Evolutionary conservation across 2,888 invertebrate species (phyloP).

Genomic region (Blomia tropicalis): DNA sequence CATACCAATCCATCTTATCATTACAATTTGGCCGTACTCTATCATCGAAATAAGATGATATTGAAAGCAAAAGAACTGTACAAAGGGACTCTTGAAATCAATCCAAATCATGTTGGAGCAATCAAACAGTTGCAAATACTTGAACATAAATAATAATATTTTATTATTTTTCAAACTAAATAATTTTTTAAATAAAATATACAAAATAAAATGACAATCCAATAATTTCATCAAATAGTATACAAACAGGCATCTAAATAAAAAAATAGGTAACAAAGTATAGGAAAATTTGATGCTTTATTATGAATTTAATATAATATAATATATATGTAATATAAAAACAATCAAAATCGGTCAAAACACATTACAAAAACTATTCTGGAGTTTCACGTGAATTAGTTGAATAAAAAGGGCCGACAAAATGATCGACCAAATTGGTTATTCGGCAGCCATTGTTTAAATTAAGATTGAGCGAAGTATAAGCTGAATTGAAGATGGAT

Average conservation of each 20-base stretch:
- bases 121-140: slow-evolving; percentile 26
- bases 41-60: slow-evolving; percentile 72
- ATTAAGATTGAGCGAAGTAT: slow-evolving; percentile 1
- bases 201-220: too few species aligned
- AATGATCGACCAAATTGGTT: slow-evolving; percentile 11
- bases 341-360: too few species aligned
- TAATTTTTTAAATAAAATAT: too few species aligned
- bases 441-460: background rate
- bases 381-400: slow-evolving; percentile 6
- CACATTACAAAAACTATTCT: too few species aligned
- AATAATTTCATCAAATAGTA: too few species aligned
- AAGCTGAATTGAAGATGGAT: slow-evolving; percentile 1
- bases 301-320: too few species aligned
- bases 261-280: too few species aligned
- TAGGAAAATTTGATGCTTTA: too few species aligned
- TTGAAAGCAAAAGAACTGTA: slow-evolving; percentile 58
- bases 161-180: background rate
- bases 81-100: slow-evolving; percentile 52
- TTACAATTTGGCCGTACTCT: slow-evolving; percentile 75
- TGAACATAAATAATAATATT: background rate
- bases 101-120: slow-evolving; percentile 41
- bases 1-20: slow-evolving; percentile 61
- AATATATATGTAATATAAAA: too few species aligned
- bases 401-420: slow-evolving; percentile 1
- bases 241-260: too few species aligned